A percentile compares a stretch with the other conserved stretches of the same genome.
These are phyloP conservation scores for Spatulosminthurus flaviceps DNA, from an alignment of 2,888 invertebrate species.

Conservation along the genomic window DNA sequence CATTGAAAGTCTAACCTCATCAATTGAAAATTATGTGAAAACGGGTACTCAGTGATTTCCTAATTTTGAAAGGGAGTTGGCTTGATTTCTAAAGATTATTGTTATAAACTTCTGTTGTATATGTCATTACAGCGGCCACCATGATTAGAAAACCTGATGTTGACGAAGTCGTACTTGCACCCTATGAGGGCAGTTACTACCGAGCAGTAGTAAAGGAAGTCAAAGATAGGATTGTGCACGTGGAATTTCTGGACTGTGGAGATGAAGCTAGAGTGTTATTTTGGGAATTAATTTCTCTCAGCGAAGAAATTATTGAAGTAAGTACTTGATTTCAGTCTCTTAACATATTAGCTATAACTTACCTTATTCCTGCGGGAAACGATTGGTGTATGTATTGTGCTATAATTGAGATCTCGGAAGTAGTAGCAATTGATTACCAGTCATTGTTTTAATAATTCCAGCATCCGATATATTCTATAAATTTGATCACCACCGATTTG, in stretches of 20 bases:
- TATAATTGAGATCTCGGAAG: too few species aligned
- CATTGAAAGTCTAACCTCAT: background rate
- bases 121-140: background rate
- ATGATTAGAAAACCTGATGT: background rate
- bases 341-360: too few species aligned
- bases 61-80: background rate
- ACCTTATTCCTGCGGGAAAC: too few species aligned
- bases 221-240: background rate
- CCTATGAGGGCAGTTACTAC: background rate
- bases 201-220: background rate
- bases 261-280: background rate
- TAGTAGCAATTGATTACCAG: too few species aligned
- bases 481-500: background rate
- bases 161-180: conserved; percentile 1
- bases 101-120: too few species aligned
- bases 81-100: background rate
- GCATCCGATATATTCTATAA: conserved; percentile 11
- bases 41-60: too few species aligned
- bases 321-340: background rate
- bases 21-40: background rate
- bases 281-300: background rate
- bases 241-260: conserved; percentile 6
- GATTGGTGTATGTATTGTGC: too few species aligned
- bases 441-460: too few species aligned
- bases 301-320: background rate